Conservation (phyloP, 2,113 vertebrate genomes). For the Malurus cyaneus region DNA sequence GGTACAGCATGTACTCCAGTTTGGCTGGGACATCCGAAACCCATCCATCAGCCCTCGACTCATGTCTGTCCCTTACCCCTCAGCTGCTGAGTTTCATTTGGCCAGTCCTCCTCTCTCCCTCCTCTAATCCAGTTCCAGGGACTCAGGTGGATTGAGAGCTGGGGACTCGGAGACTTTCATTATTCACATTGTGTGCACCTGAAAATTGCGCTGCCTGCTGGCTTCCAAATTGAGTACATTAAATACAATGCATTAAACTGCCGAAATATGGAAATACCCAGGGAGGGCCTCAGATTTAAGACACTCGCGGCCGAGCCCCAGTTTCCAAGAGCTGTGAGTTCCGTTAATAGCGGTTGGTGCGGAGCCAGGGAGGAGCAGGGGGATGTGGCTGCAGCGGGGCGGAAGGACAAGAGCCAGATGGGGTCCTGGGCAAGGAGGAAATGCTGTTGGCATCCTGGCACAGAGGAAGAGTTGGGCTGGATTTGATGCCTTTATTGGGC, state of each 20-base stretch:
- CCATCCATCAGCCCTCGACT: background rate
- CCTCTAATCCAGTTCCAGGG: background rate
- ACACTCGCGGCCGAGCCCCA: background rate
- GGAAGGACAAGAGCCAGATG: background rate
- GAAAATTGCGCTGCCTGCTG: constrained; percentile 33
- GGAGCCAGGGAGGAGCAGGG: background rate
- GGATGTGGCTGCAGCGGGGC: background rate
- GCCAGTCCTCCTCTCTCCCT: background rate
- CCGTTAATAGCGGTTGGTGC: background rate
- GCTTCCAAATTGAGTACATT: constrained; percentile 32
- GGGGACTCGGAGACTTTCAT: background rate
- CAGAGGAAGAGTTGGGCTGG: background rate
- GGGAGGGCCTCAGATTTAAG: constrained; percentile 13
- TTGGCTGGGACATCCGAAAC: background rate
- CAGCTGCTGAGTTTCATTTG: background rate
- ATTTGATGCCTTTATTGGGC: background rate
- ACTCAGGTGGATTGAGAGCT: constrained; percentile 15
- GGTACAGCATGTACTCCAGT: background rate
- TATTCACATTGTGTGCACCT: constrained; percentile 17
- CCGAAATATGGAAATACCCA: background rate
- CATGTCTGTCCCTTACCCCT: background rate
- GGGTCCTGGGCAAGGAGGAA: background rate
- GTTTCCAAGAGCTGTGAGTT: background rate
- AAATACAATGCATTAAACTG: constrained; percentile 38
- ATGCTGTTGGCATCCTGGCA: background rate